phyloP scores from a whole-genome alignment of 2,888 invertebrate genomes.

The Cheilosia impressa region DNA sequence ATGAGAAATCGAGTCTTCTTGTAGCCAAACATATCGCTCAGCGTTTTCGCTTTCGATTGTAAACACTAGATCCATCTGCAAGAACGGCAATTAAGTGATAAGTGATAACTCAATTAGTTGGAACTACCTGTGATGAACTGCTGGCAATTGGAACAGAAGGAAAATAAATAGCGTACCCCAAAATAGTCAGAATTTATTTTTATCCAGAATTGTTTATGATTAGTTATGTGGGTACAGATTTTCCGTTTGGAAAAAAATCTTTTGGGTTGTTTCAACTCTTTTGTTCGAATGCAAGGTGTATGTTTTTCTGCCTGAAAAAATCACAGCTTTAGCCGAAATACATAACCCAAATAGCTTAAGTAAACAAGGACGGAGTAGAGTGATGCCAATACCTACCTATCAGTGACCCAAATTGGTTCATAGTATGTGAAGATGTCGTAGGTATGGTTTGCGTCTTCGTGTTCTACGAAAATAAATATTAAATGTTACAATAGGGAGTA shows the following conservation, averaged over 20 bases:
- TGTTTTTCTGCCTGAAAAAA: no score
- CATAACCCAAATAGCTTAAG: no score
- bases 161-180: background rate
- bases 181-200: constrained; percentile 30
- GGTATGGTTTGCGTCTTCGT: no score
- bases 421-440: no score
- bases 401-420: no score
- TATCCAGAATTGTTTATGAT: constrained; percentile 11
- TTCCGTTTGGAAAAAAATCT: background rate
- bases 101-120: constrained; percentile 34
- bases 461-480: no score
- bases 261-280: constrained; percentile 7
- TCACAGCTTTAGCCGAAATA: no score
- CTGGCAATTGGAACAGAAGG: constrained; percentile 14
- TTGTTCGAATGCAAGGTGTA: background rate
- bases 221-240: background rate
- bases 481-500: no score
- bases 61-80: constrained; percentile 39
- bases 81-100: constrained; percentile 53
- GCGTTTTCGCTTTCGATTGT: constrained; percentile 28
- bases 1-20: constrained; percentile 12
- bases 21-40: constrained; percentile 42
- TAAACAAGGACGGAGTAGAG: no score
- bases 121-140: constrained; percentile 60
- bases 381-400: no score